A percentile compares a stretch with the other conserved stretches of the same genome.
Evolutionary conservation across 2,888 invertebrate species (phyloP).

Genomic region (Diplolepis rosae): DNA sequence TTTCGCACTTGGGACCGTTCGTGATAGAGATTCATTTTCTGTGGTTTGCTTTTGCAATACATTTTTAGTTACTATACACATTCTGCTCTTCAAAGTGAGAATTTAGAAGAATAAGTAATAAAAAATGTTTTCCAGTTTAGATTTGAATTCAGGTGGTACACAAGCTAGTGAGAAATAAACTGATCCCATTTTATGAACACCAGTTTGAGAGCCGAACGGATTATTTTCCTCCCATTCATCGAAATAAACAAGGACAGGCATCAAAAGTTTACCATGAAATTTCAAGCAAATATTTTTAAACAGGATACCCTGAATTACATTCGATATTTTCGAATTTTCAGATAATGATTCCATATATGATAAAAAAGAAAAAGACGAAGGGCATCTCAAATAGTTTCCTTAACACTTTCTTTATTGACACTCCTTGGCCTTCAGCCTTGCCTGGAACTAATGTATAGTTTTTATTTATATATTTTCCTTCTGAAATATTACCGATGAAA

Average conservation of each 20-base stretch:
- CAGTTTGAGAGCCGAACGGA: slow-evolving; percentile 43
- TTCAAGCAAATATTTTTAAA: no score
- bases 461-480: not conserved
- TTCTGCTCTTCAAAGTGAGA: slow-evolving; percentile 34
- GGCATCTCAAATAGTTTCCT: slow-evolving; percentile 30
- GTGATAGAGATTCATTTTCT: slow-evolving; percentile 24
- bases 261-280: no score
- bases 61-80: slow-evolving; percentile 29
- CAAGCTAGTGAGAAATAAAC: slow-evolving; percentile 38
- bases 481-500: not conserved
- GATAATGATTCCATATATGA: not conserved
- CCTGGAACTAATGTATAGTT: not conserved
- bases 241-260: no score
- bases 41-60: slow-evolving; percentile 28
- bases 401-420: slow-evolving; percentile 28
- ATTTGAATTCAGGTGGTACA: no score
- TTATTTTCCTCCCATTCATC: slow-evolving; percentile 47
- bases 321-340: not conserved
- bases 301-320: not conserved
- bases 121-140: slow-evolving; percentile 40
- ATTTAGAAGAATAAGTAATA: slow-evolving; percentile 37
- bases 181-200: slow-evolving; percentile 42
- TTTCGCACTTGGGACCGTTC: no score
- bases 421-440: slow-evolving; percentile 32
- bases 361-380: not conserved